Evolutionary conservation across 2,797 vertebrate genomes (phyloP).

Genomic region (Falco concolor): DNA sequence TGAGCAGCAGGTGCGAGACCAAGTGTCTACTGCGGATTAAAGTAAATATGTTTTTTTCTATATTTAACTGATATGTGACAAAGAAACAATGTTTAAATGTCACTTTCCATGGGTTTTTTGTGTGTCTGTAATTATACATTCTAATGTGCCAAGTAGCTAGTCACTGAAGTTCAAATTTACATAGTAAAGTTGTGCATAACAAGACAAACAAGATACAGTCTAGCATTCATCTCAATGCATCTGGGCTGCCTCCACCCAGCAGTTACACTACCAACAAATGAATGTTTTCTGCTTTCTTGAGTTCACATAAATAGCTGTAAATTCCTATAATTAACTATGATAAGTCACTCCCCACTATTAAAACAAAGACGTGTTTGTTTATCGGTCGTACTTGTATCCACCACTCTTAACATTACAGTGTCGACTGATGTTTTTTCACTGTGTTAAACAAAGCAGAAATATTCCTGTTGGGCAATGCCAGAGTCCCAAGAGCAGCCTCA

Average conservation of each 20-base stretch:
- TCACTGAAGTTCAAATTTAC: constrained; percentile 70
- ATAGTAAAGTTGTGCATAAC: constrained; percentile 68
- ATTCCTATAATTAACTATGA: constrained; percentile 81
- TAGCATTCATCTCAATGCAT: constrained; percentile 57
- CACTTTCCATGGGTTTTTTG: constrained; percentile 62
- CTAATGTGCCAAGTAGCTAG: constrained; percentile 55
- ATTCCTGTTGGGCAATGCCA: constrained; percentile 47
- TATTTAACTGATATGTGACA: constrained; percentile 58
- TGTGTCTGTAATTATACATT: constrained; percentile 72
- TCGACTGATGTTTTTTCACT: constrained; percentile 69
- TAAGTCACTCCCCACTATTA: constrained; percentile 76
- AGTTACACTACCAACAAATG: constrained; percentile 77
- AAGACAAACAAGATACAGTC: constrained; percentile 72
- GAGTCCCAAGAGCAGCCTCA: constrained; percentile 25
- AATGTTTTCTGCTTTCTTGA: constrained; percentile 79
- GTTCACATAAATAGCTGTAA: constrained; percentile 81
- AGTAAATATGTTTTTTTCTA: constrained; percentile 64
- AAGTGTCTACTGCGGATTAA: constrained; percentile 48
- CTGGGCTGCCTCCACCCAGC: constrained; percentile 72
- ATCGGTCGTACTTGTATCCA: constrained; percentile 68
- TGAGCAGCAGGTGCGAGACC: constrained; percentile 70
- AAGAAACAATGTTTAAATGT: constrained; percentile 75
- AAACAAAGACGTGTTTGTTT: constrained; percentile 81
- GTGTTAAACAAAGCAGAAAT: constrained; percentile 75
- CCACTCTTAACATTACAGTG: constrained; percentile 68